Base-by-base conservation (phyloP, 2,113 vertebrate species). In the Dendropsophus ebraccatus region DNA sequence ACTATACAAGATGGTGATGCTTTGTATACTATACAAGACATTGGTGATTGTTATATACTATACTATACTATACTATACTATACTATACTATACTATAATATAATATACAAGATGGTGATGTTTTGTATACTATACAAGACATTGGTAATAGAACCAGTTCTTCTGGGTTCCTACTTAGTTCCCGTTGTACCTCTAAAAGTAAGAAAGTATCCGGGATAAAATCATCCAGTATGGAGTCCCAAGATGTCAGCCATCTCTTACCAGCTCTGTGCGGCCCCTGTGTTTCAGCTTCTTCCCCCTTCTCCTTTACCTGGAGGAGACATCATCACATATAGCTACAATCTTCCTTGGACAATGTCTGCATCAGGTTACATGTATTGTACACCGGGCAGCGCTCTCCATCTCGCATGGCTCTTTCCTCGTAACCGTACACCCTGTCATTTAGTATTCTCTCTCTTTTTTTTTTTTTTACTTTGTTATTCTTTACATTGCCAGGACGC, bases 371-470 rank as follows among this genome's bases (percentile, higher is more conserved):
- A 90, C 32, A 87, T 72, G 77, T 14, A 73, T 70, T 73, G 84
- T 80, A 67, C 52, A 67, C 25, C 60, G 56, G 60, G 8, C 87
- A 8, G 35, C 54, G 67, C 86, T 65, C 67, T 82, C 45, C 73
- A 82, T 88, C 86, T 85, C 85, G 12, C 2, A 74, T 84, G 69
- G 13, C 52, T 77, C 89, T 86, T 70, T 84, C 10, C 73, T 76
- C 37, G 91, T 88, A 91, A 91, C 87, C 12, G 16, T 65, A 90
- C 16, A 89, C 89, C 83, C 21, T 81, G 73, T 65, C 11, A 41
- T 45, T 52, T 81, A 32, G 73, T 47, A 1, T 88, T 84, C 72
- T 70, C 19, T 67, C 8, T 41, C 41, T 41, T 41, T 41, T 77
- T 87, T 84, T 52, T 41, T 41, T 41, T 77, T 87, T 84, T 52